These are phyloP conservation scores for Neosilurus mollespiculum DNA, from an alignment of 2,797 vertebrate genomes.

Conservation along the genomic window DNA sequence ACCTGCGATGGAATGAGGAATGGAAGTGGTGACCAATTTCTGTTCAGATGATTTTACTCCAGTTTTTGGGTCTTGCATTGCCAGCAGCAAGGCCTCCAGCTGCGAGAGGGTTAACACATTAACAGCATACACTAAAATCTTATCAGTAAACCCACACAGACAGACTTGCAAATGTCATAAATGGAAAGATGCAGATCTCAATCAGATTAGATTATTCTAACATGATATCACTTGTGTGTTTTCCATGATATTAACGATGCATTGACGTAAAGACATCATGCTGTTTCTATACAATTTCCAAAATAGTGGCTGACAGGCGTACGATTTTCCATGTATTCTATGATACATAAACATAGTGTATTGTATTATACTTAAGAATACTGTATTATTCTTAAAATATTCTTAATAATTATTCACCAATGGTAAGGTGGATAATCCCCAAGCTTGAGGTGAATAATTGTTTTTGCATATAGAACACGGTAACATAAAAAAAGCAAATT, in stretches of 20 bases:
- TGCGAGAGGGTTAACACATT: conserved; percentile 51
- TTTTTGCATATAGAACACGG: no score
- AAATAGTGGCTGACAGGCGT: background rate
- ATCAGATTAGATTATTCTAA: background rate
- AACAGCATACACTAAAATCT: background rate
- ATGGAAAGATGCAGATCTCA: background rate
- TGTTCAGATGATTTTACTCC: conserved; percentile 84
- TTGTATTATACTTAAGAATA: no score
- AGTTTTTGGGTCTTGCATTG: conserved; percentile 85
- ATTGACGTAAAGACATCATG: background rate
- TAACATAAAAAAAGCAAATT: no score
- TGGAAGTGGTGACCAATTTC: conserved; percentile 77
- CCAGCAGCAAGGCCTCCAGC: conserved; percentile 82
- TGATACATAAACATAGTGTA: no score
- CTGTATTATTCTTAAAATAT: no score
- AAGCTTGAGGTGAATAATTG: no score
- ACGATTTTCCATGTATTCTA: no score
- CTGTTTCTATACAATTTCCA: no score
- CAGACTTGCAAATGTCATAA: background rate
- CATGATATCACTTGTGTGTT: background rate
- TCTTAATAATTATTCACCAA: no score
- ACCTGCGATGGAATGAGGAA: conserved; percentile 88
- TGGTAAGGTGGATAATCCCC: no score
- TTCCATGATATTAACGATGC: background rate
- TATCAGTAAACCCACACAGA: background rate